Conservation (phyloP, 2,888 invertebrate genomes). For the Nasonovia ribisnigri region DNA sequence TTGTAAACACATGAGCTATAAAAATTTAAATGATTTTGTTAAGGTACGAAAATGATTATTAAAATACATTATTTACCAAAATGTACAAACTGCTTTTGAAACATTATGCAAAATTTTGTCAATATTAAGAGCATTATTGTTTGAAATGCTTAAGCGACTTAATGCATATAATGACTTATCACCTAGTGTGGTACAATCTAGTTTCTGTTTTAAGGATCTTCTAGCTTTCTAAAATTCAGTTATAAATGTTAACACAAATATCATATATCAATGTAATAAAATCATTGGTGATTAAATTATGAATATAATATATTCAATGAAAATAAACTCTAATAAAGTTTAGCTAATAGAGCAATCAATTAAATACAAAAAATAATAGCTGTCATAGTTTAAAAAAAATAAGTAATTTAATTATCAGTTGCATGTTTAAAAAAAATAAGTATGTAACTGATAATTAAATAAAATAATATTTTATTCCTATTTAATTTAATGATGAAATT, state of each 20-base stretch:
- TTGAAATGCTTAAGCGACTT: slow-evolving; percentile 31
- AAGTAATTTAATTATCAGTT: too few species aligned
- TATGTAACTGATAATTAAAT: not conserved
- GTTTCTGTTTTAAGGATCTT: slow-evolving; percentile 18
- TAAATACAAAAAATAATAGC: not conserved
- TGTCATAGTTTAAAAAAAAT: not conserved
- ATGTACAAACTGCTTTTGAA: slow-evolving; percentile 29
- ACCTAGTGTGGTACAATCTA: not conserved
- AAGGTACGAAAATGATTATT: not conserved
- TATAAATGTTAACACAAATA: not conserved
- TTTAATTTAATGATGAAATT: not conserved
- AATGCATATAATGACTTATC: not conserved
- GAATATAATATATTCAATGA: not conserved
- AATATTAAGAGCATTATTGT: not conserved
- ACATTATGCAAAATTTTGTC: slow-evolving; percentile 18
- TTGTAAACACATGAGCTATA: slow-evolving; percentile 22
- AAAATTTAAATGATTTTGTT: slow-evolving; percentile 19
- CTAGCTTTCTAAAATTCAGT: slow-evolving; percentile 41
- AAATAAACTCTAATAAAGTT: not conserved
- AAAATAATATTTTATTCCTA: not conserved
- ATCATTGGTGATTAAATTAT: not conserved
- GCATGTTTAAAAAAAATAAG: too few species aligned
- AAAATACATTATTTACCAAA: slow-evolving; percentile 36
- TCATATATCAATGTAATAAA: not conserved
- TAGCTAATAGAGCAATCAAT: not conserved